Evolutionary conservation across 2,888 invertebrate species (phyloP).

Genomic region (Allacma fusca): DNA sequence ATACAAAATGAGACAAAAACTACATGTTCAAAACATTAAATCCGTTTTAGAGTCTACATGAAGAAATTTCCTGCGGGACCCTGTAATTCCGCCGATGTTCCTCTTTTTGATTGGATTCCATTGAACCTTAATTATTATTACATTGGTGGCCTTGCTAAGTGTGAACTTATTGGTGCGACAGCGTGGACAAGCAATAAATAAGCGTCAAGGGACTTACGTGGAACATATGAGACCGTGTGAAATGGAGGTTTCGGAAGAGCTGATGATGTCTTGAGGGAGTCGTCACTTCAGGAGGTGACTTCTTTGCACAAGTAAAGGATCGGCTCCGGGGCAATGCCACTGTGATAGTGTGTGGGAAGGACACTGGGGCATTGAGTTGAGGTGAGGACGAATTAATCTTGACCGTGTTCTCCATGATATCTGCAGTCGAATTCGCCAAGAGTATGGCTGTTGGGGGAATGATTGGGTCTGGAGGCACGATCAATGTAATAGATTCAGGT

Average conservation of each 20-base stretch:
- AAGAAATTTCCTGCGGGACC: too few relatives aligned
- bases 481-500: slow-evolving; percentile 53
- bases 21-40: too few relatives aligned
- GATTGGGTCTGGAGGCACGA: slow-evolving; percentile 55
- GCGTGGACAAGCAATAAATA: too few relatives aligned
- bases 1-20: too few relatives aligned
- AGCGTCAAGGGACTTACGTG: slow-evolving; percentile 54
- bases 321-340: slow-evolving; percentile 51
- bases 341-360: not conserved
- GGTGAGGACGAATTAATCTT: slow-evolving; percentile 49
- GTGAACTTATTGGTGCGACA: too few relatives aligned
- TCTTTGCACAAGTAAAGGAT: slow-evolving; percentile 55
- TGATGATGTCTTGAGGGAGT: slow-evolving; percentile 50
- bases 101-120: too few relatives aligned
- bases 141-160: too few relatives aligned
- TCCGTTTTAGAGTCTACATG: too few relatives aligned
- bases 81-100: too few relatives aligned
- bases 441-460: slow-evolving; percentile 50
- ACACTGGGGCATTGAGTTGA: slow-evolving; percentile 37
- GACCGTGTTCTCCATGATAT: slow-evolving; percentile 49
- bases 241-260: slow-evolving; percentile 59
- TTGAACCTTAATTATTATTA: too few relatives aligned
- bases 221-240: slow-evolving; percentile 59
- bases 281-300: slow-evolving; percentile 51
- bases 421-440: slow-evolving; percentile 51